Base-by-base conservation (phyloP, 2,888 invertebrate genomes). In the Chrysodeixis includens region DNA sequence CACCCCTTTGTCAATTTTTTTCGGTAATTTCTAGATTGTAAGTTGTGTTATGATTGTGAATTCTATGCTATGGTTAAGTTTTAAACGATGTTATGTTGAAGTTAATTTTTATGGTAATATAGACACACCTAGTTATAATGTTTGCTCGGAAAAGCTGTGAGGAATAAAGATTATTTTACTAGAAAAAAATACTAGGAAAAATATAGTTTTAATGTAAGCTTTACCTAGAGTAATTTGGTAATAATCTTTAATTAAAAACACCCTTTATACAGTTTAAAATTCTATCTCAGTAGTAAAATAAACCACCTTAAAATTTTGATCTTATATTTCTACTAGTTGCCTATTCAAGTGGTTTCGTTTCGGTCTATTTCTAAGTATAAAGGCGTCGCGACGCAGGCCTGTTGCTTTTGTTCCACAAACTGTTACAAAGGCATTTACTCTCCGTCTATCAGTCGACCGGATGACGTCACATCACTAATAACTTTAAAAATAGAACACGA, bases 1-100 rank as follows among this genome's bases (percentile, higher is more conserved):
- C 81, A 79, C 77, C 82, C 74, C 74, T 74, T 84, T 85, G 88
- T 87, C 90, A 90, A 85, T 83, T 85, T 88, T 89, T 87, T 88
- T 84, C 84, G 85, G 88, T 84, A 84, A 79, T 85, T 83, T 81
- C n/a, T 80, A 76, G 66, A 72, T 81, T 76, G 77, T 76, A 70
- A 26, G 20, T 40, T 20, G 18, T n/a, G 26, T 20, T 20, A 49
- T 49, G 22, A 26, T 26, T 53, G 4, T 14, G 53, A n/a, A 30
- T 53, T 53, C 30, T 30, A 1, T 52, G 6, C n/a, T 16, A 46
- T 16, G 8, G 16, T 10, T 10, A 12, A 5, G 0, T 35, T 35
- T 35, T 10, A 1, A 14, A 2, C 10, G 40, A n/a, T 5, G n/a
- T 40, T 40, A n/a, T 40, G 40, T n/a, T 40, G 4, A 14, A 5